Evolutionary conservation across 2,797 vertebrate genomes (phyloP).

Genomic region (Sphenodon punctatus): DNA sequence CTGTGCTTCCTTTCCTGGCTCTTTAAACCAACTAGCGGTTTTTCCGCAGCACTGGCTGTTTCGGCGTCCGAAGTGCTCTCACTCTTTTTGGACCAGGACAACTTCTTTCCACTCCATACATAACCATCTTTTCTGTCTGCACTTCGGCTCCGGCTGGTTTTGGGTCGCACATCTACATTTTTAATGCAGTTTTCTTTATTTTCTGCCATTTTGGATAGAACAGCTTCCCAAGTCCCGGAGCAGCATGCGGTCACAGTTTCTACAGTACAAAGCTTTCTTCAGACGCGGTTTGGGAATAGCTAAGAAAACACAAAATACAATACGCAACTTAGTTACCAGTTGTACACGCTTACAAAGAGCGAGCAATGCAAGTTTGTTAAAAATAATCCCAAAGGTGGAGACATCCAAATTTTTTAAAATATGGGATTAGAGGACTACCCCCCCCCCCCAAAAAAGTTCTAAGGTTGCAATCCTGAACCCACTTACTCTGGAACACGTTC

Average conservation of each 20-base stretch:
- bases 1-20: slow-evolving; percentile 90
- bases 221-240: slow-evolving; percentile 24
- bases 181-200: slow-evolving; percentile 80
- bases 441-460: too few species aligned
- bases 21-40: slow-evolving; percentile 75
- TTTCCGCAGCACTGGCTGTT: slow-evolving; percentile 39
- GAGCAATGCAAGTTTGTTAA: too few species aligned
- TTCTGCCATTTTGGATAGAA: slow-evolving; percentile 76
- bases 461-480: too few species aligned
- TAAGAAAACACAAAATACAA: slow-evolving; percentile 35
- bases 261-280: slow-evolving; percentile 56
- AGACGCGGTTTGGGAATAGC: slow-evolving; percentile 59
- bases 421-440: too few species aligned
- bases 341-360: accelerated
- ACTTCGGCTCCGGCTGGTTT: slow-evolving; percentile 89
- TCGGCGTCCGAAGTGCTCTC: slow-evolving; percentile 73
- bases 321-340: neutral
- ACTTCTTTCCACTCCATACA: slow-evolving; percentile 91
- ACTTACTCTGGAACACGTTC: too few species aligned
- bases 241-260: slow-evolving; percentile 44
- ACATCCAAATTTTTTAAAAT: too few species aligned
- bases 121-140: slow-evolving; percentile 90
- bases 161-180: slow-evolving; percentile 87
- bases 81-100: slow-evolving; percentile 83
- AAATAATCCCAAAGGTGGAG: too few species aligned